Evolutionary conservation across 2,888 invertebrate genomes (phyloP).

Genomic region (Meteorus colon): DNA sequence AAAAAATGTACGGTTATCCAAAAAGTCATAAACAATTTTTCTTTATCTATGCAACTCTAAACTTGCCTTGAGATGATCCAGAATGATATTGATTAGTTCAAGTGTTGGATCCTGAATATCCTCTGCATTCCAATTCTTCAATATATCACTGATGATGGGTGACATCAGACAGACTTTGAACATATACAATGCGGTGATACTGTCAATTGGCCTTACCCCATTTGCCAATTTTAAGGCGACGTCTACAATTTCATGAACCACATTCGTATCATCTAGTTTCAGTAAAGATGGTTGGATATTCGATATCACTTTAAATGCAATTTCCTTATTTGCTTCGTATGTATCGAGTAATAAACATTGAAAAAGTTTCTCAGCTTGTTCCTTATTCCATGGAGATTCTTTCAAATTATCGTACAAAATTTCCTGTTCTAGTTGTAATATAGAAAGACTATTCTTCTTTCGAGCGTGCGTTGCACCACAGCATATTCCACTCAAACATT

Average conservation of each 20-base stretch:
- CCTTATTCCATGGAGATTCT: constrained; percentile 65
- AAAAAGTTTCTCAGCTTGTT: constrained; percentile 74
- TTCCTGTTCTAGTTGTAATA: constrained; percentile 71
- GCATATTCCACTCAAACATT: constrained; percentile 77
- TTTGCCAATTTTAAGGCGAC: constrained; percentile 76
- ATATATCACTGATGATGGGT: constrained; percentile 57
- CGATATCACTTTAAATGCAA: constrained; percentile 78
- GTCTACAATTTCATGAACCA: constrained; percentile 68
- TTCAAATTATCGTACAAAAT: constrained; percentile 52
- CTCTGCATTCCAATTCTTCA: constrained; percentile 51
- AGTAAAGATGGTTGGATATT: constrained; percentile 66
- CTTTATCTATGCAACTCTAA: not conserved
- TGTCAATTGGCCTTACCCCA: constrained; percentile 84
- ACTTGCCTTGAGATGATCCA: constrained; percentile 59
- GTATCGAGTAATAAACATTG: constrained; percentile 80
- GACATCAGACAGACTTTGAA: constrained; percentile 61
- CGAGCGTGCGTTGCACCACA: constrained; percentile 79
- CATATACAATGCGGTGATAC: constrained; percentile 83
- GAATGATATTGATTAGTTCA: constrained; percentile 54
- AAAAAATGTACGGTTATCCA: constrained; percentile 42
- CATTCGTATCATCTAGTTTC: constrained; percentile 64
- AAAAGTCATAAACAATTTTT: not conserved
- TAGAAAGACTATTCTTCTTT: constrained; percentile 77
- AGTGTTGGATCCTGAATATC: constrained; percentile 55
- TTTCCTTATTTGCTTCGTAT: constrained; percentile 84